Evolutionary conservation across 1,140 invertebrate genomes (phyloP).

Genomic region (Oncopeltus fasciatus): DNA sequence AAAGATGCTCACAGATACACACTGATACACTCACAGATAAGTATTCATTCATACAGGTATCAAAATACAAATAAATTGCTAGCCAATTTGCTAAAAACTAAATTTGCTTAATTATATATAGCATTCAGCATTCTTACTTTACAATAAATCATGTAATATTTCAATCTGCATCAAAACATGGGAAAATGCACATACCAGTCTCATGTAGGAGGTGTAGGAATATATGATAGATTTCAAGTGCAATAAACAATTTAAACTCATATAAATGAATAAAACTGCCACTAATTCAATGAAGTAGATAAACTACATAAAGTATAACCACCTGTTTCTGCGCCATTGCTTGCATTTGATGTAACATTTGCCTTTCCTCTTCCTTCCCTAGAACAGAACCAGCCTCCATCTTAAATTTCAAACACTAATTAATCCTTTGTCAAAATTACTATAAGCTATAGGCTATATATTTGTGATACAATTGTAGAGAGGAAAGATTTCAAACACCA

Average conservation of each 20-base stretch:
- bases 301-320: conserved; percentile 25
- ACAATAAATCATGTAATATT: conserved; percentile 3
- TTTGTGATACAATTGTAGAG: too few relatives aligned
- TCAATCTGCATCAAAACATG: conserved; percentile 12
- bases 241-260: neutral
- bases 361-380: conserved; percentile 87
- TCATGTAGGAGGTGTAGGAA: neutral
- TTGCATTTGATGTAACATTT: conserved; percentile 92
- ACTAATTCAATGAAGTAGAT: conserved; percentile 3
- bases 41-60: too few relatives aligned
- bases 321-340: conserved; percentile 91
- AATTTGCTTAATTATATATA: neutral
- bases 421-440: neutral
- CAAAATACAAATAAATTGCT: too few relatives aligned
- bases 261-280: neutral
- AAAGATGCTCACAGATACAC: too few relatives aligned
- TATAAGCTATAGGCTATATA: too few relatives aligned
- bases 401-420: too few relatives aligned
- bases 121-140: conserved; percentile 7
- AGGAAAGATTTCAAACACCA: too few relatives aligned
- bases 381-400: conserved; percentile 39
- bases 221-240: neutral
- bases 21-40: too few relatives aligned
- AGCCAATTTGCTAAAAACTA: neutral
- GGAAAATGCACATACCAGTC: conserved; percentile 11